These are phyloP conservation scores for Sphinx pinastri DNA, from an alignment of 2,888 invertebrate genomes.

Conservation along the genomic window DNA sequence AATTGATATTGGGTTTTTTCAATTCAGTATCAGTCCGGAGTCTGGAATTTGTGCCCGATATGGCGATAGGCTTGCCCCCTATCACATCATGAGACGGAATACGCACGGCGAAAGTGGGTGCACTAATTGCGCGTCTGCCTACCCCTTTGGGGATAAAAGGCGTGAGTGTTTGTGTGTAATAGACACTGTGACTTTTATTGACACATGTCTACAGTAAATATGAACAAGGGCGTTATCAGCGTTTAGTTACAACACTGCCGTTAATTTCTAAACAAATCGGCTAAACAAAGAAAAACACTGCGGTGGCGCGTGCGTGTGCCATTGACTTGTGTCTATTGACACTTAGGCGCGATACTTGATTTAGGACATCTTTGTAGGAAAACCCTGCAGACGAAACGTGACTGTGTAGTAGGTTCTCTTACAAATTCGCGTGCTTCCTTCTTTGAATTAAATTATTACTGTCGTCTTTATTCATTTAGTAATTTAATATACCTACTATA, in stretches of 20 bases:
- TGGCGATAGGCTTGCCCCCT: no score
- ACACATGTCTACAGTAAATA: slow-evolving; percentile 25
- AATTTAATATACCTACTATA: no score
- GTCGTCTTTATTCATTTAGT: no score
- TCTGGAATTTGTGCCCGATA: no score
- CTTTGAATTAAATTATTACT: no score
- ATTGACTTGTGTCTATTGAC: slow-evolving; percentile 57
- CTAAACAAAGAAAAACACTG: slow-evolving; percentile 52
- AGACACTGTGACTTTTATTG: neutral
- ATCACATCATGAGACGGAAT: no score
- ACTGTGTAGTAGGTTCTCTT: slow-evolving; percentile 5
- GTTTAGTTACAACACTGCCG: slow-evolving; percentile 37
- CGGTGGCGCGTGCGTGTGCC: slow-evolving; percentile 42
- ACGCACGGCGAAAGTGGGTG: no score
- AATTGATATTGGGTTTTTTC: no score
- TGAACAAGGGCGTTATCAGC: slow-evolving; percentile 28
- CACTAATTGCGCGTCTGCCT: no score
- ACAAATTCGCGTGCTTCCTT: neutral
- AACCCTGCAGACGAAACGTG: slow-evolving; percentile 33
- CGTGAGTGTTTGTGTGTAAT: no score
- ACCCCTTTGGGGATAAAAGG: no score
- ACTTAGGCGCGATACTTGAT: slow-evolving; percentile 50
- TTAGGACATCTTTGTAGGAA: slow-evolving; percentile 46
- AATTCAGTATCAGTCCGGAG: no score
- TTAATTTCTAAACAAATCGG: slow-evolving; percentile 56